Evolutionary conservation across 2,888 invertebrate species (phyloP).

Genomic region (Trachelus iudaicus): DNA sequence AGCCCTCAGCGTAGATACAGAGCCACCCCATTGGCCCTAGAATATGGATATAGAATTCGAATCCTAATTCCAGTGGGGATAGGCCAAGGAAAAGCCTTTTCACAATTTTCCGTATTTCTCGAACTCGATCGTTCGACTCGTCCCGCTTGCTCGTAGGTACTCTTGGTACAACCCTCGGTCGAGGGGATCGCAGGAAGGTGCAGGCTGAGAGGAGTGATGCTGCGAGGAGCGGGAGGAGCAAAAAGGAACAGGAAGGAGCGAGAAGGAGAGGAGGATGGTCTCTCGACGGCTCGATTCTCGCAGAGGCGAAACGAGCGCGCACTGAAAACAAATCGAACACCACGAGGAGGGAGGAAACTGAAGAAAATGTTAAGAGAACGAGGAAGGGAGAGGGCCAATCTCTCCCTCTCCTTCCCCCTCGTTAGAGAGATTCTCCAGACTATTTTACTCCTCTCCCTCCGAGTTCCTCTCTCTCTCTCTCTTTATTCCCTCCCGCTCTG

Average conservation of each 20-base stretch:
- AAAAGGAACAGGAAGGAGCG: constrained; percentile 10
- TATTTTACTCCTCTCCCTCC: background rate
- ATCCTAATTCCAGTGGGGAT: background rate
- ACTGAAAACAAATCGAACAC: background rate
- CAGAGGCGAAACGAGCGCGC: background rate
- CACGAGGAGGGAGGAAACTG: background rate
- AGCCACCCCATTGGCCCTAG: background rate
- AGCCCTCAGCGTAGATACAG: background rate
- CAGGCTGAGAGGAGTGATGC: background rate
- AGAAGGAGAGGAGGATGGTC: background rate
- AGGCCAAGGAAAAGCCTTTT: background rate
- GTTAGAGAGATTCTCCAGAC: background rate
- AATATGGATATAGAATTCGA: background rate
- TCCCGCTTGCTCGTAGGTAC: background rate
- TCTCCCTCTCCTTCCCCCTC: background rate
- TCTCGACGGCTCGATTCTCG: background rate
- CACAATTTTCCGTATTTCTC: background rate
- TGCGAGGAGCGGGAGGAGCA: background rate
- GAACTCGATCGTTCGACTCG: background rate
- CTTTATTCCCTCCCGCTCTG: background rate
- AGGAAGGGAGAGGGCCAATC: background rate
- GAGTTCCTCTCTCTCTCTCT: background rate
- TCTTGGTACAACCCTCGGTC: background rate
- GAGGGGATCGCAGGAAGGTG: background rate
- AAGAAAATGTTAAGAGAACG: background rate